A percentile compares a stretch with the other conserved stretches of the same genome.
These are phyloP conservation scores for Fratercula arctica DNA, from an alignment of 2,797 vertebrate genomes.

Conservation along the genomic window DNA sequence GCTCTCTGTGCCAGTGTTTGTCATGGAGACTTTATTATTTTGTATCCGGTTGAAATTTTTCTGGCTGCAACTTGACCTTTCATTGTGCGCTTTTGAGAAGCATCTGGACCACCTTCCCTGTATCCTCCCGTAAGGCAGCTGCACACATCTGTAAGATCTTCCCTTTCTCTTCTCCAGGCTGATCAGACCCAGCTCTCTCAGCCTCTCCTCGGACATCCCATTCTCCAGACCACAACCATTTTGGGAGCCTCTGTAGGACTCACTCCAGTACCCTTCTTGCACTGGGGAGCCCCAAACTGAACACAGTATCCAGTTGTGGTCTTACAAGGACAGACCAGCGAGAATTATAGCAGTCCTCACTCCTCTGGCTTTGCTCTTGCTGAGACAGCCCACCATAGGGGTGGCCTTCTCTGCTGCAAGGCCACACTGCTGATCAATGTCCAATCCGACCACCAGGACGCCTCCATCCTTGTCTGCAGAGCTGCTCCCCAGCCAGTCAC, in stretches of 20 bases:
- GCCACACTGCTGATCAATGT: neutral
- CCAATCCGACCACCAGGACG: neutral
- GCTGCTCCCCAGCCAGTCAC: neutral
- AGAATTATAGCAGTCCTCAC: neutral
- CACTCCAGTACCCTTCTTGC: neutral
- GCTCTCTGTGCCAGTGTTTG: neutral
- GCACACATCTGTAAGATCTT: neutral
- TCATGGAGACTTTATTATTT: neutral
- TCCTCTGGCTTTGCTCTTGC: neutral
- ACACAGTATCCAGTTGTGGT: neutral
- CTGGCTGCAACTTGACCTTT: neutral
- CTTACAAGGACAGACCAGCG: neutral
- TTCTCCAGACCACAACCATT: neutral
- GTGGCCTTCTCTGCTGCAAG: neutral
- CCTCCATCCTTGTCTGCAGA: neutral
- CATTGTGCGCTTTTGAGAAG: fast-evolving
- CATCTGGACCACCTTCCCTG: neutral
- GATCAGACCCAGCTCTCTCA: neutral
- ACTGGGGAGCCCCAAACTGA: neutral
- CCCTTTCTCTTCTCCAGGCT: neutral
- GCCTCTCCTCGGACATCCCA: fast-evolving
- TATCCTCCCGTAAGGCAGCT: neutral
- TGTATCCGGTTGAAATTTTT: neutral
- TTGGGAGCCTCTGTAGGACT: neutral
- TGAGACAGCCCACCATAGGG: neutral